These are phyloP conservation scores for Lordiphosa fenestrarum DNA, from an alignment of 2,888 invertebrate genomes.

Conservation along the genomic window DNA sequence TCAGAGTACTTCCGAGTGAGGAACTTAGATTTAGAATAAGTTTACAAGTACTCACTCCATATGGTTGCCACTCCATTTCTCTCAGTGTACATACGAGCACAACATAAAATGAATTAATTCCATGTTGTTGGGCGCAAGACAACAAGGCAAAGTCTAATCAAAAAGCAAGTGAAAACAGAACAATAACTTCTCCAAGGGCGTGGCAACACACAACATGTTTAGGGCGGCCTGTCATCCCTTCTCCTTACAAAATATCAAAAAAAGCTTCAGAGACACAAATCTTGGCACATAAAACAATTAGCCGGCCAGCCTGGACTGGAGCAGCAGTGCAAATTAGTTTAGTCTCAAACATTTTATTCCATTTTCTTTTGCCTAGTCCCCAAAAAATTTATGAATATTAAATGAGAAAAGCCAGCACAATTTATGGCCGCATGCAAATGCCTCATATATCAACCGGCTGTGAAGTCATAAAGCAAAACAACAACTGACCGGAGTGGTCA, in stretches of 20 bases:
- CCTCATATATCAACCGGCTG: conserved; percentile 64
- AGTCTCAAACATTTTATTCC: conserved; percentile 33
- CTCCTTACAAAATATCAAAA: conserved; percentile 4
- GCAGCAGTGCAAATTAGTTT: conserved; percentile 54
- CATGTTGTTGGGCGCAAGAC: conserved; percentile 47
- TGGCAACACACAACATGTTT: conserved; percentile 57
- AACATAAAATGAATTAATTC: conserved; percentile 75
- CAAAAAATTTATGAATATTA: conserved; percentile 71
- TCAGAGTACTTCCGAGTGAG: too few relatives aligned
- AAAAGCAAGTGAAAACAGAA: conserved; percentile 69
- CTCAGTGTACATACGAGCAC: conserved; percentile 38
- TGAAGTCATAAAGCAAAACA: conserved; percentile 55
- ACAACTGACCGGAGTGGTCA: conserved; percentile 24
- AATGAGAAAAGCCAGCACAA: conserved; percentile 59
- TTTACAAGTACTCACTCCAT: too few relatives aligned
- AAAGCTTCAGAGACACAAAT: conserved; percentile 57
- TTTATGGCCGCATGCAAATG: conserved; percentile 69
- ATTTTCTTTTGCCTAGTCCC: conserved; percentile 26
- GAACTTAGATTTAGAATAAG: too few relatives aligned
- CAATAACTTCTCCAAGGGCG: conserved; percentile 41
- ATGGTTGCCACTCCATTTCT: not conserved
- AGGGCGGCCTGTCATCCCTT: conserved; percentile 46
- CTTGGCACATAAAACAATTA: conserved; percentile 74
- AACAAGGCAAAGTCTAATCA: conserved; percentile 56
- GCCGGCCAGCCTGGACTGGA: conserved; percentile 27